These are phyloP conservation scores for Dryocosmus kuriphilus DNA, from an alignment of 2,888 invertebrate species.

Conservation along the genomic window DNA sequence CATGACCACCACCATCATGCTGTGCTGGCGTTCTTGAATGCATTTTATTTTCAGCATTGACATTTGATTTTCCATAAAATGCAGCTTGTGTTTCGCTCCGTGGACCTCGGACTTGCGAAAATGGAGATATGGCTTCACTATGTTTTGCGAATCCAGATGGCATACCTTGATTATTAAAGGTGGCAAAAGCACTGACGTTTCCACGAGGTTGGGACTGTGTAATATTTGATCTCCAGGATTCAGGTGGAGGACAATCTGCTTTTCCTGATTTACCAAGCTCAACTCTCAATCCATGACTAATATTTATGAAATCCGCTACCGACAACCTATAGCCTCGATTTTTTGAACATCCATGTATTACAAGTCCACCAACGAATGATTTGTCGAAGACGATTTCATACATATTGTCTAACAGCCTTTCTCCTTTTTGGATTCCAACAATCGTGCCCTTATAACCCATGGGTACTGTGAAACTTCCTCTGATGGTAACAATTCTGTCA, in stretches of 20 bases:
- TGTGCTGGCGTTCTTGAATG: conserved; percentile 43
- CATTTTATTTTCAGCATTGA: conserved; percentile 44
- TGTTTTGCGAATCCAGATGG: conserved; percentile 18
- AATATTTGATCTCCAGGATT: conserved; percentile 39
- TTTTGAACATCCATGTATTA: conserved; percentile 77
- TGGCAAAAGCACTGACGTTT: conserved; percentile 59
- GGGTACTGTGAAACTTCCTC: conserved; percentile 88
- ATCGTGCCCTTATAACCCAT: conserved; percentile 91
- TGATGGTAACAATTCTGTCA: conserved; percentile 91
- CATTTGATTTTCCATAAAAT: conserved; percentile 30
- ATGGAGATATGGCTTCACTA: conserved; percentile 28
- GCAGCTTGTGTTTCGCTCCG: neutral
- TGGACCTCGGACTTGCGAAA: neutral
- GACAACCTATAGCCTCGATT: conserved; percentile 80
- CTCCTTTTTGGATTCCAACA: conserved; percentile 82
- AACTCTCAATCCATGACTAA: conserved; percentile 80
- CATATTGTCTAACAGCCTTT: conserved; percentile 80
- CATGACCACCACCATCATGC: neutral
- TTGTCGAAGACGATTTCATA: conserved; percentile 92
- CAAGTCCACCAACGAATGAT: conserved; percentile 83
- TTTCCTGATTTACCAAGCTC: conserved; percentile 72
- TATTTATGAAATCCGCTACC: conserved; percentile 81
- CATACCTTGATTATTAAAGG: conserved; percentile 52
- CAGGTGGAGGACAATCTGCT: neutral
- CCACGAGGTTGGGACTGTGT: conserved; percentile 39